Evolutionary conservation across 2,113 vertebrate species (phyloP).

Genomic region (Pyrgilauda ruficollis): DNA sequence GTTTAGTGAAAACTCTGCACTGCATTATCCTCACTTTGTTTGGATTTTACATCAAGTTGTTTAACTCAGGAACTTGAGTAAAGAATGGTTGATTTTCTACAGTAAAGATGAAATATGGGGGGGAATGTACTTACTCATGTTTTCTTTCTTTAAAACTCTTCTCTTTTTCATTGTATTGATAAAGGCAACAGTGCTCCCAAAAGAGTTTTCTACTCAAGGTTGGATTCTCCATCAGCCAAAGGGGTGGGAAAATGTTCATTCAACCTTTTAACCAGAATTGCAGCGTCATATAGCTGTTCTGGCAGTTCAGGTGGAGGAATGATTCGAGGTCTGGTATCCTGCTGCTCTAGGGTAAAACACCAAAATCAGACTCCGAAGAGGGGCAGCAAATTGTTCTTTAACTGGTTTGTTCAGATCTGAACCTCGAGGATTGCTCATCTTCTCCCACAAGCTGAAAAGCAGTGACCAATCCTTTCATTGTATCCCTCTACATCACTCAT

Average conservation of each 20-base stretch:
- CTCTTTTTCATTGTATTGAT: not conserved
- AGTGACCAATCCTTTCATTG: not conserved
- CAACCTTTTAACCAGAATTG: not conserved
- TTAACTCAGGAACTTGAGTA: not conserved
- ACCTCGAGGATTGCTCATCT: not conserved
- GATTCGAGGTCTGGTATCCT: not conserved
- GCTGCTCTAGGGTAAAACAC: not conserved
- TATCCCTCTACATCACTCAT: not conserved
- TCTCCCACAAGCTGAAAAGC: not conserved
- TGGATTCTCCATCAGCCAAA: not conserved
- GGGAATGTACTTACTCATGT: not conserved
- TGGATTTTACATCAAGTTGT: not conserved
- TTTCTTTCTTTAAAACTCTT: not conserved
- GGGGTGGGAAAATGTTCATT: not conserved
- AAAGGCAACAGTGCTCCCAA: rapidly evolving
- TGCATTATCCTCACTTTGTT: not conserved
- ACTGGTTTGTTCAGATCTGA: not conserved
- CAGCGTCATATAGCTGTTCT: not conserved
- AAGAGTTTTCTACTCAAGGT: not conserved
- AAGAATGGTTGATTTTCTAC: not conserved
- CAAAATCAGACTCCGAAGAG: not conserved
- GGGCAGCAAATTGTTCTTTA: too few species aligned
- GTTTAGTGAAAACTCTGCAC: not conserved
- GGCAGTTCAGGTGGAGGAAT: not conserved
- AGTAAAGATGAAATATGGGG: not conserved